A percentile compares a stretch with the other conserved stretches of the same genome.
phyloP scores from a whole-genome alignment of 2,888 invertebrate genomes.

The Stomorhina lunata region DNA sequence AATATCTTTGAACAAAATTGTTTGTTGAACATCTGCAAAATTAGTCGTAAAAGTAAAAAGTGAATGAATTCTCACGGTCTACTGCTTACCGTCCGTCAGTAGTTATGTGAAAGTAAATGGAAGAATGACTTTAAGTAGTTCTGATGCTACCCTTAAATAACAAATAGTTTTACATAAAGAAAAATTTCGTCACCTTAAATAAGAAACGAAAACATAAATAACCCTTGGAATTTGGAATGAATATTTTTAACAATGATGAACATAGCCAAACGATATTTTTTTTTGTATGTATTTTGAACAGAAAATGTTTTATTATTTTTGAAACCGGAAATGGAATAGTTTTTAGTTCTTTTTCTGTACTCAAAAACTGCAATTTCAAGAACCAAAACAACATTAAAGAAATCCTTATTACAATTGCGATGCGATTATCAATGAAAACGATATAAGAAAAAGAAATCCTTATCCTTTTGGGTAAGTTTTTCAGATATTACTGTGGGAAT shows the following conservation, averaged over 20 bases:
- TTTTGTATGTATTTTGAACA: neutral
- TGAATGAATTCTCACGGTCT: conserved; percentile 47
- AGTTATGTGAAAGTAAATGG: neutral
- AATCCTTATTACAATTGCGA: neutral
- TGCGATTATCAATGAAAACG: neutral
- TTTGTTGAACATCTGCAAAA: conserved; percentile 47
- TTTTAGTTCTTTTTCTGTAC: neutral
- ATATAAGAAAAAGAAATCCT: neutral
- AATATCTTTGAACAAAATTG: conserved; percentile 1
- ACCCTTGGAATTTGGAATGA: neutral
- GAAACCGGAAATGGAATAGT: conserved; percentile 22
- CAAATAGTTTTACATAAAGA: conserved; percentile 16
- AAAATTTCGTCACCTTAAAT: conserved; percentile 29
- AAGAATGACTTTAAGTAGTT: neutral
- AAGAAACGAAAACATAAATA: neutral
- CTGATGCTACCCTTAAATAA: conserved; percentile 33
- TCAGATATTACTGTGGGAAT: neutral
- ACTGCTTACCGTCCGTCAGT: conserved; percentile 31
- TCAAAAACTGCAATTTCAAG: neutral
- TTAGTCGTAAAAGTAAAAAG: conserved; percentile 9
- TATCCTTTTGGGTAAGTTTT: neutral
- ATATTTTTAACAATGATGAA: neutral
- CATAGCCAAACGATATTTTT: neutral
- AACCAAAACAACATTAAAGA: neutral
- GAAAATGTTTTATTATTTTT: neutral